Percentiles rank a stretch among this genome's conserved stretches.
These are phyloP conservation scores for Eufriesea mexicana DNA, from an alignment of 1,140 invertebrate genomes.

Conservation along the genomic window DNA sequence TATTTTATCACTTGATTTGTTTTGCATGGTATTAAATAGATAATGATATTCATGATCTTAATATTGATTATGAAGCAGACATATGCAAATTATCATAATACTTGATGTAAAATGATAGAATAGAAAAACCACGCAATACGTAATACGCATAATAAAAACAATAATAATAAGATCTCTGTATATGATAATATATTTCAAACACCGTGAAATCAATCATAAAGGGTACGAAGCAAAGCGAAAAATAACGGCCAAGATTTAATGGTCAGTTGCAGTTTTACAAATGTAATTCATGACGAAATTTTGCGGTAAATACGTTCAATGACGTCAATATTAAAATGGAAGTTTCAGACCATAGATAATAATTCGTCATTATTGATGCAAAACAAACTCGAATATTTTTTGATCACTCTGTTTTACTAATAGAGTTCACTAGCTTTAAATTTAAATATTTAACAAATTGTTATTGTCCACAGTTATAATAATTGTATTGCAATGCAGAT, in stretches of 20 bases:
- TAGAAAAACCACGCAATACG: no score
- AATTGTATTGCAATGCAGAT: not conserved
- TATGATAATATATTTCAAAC: not conserved
- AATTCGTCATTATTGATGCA: not conserved
- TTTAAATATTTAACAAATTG: not conserved
- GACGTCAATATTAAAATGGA: not conserved
- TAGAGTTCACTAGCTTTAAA: not conserved
- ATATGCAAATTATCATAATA: not conserved
- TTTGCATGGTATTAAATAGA: not conserved
- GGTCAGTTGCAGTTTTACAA: constrained; percentile 16
- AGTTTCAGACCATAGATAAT: not conserved
- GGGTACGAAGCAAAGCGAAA: not conserved
- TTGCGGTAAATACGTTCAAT: not conserved
- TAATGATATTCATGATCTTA: not conserved
- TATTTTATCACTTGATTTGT: not conserved
- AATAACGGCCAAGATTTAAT: not conserved
- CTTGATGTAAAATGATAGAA: not conserved
- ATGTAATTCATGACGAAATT: not conserved
- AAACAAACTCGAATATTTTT: not conserved
- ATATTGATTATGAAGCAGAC: not conserved
- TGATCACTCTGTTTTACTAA: not conserved
- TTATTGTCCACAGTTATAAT: not conserved
- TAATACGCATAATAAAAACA: no score
- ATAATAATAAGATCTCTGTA: no score
- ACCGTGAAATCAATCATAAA: not conserved